phyloP scores from a whole-genome alignment of 2,888 invertebrate species.

The Hyles lineata region DNA sequence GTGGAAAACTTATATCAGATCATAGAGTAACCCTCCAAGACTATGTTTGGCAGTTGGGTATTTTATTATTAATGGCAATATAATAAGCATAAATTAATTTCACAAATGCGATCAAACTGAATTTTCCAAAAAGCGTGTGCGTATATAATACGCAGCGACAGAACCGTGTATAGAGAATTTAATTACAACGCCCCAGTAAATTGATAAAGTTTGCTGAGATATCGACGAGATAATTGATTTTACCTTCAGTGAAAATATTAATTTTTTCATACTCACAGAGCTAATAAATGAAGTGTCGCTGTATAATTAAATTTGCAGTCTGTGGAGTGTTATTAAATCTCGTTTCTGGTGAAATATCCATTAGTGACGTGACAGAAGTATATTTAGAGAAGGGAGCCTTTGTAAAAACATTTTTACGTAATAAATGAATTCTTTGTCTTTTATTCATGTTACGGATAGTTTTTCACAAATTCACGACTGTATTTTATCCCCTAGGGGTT shows the following conservation, averaged over 20 bases:
- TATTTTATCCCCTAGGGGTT: too few relatives aligned
- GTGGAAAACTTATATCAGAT: too few relatives aligned
- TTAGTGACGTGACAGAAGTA: not conserved
- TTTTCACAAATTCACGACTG: too few relatives aligned
- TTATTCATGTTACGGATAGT: too few relatives aligned
- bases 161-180: conserved; percentile 10
- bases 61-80: too few relatives aligned
- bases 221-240: conserved; percentile 45
- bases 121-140: too few relatives aligned
- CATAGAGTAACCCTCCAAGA: too few relatives aligned
- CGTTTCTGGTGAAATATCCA: not conserved
- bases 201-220: conserved; percentile 48
- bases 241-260: conserved; percentile 30
- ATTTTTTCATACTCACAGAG: conserved; percentile 32
- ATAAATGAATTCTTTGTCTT: too few relatives aligned
- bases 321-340: not conserved
- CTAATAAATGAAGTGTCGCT: conserved; percentile 2
- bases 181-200: conserved; percentile 37
- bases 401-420: too few relatives aligned
- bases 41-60: too few relatives aligned
- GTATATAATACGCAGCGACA: not conserved
- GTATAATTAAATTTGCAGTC: conserved; percentile 16
- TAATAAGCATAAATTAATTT: too few relatives aligned
- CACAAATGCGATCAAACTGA: too few relatives aligned
- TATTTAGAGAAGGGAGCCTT: not conserved